These are phyloP conservation scores for Potorous gilbertii DNA, from an alignment of 2,797 vertebrate species.

Conservation along the genomic window DNA sequence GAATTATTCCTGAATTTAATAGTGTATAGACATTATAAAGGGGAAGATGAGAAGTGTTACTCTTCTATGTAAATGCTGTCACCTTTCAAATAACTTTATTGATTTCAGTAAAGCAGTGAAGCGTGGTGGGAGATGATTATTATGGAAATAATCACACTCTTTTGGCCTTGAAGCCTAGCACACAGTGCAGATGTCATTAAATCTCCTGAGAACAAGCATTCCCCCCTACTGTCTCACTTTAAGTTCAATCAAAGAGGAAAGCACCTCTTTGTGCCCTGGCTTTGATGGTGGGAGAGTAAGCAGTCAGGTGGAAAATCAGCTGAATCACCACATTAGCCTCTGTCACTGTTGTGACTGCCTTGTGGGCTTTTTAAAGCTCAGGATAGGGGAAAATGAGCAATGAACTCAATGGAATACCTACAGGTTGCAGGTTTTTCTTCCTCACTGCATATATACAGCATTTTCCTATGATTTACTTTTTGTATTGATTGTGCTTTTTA, in stretches of 20 bases:
- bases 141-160: slow-evolving; percentile 49
- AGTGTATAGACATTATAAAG: slow-evolving; percentile 2
- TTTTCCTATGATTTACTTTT: not conserved
- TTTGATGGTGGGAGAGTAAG: slow-evolving; percentile 36
- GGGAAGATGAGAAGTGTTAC: slow-evolving; percentile 30
- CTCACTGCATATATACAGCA: not conserved
- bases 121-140: slow-evolving; percentile 21
- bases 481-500: not conserved
- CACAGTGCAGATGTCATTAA: slow-evolving; percentile 36
- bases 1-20: slow-evolving; percentile 11
- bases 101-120: not conserved
- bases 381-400: not conserved
- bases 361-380: slow-evolving; percentile 19
- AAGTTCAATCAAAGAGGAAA: slow-evolving; percentile 51
- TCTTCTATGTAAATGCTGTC: slow-evolving; percentile 19
- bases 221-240: slow-evolving; percentile 48
- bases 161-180: slow-evolving; percentile 39
- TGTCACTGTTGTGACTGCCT: not conserved
- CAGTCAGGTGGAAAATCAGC: slow-evolving; percentile 19
- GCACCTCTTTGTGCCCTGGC: not conserved
- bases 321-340: not conserved
- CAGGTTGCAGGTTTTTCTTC: not conserved
- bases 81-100: slow-evolving; percentile 40
- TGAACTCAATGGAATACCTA: not conserved
- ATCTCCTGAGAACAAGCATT: slow-evolving; percentile 50